Evolutionary conservation across 92 coral and sea anemone genomes (phyloP), one percentile per base, ranked within the genome.

Genomic region (Epizoanthus illoricatus): DNA sequence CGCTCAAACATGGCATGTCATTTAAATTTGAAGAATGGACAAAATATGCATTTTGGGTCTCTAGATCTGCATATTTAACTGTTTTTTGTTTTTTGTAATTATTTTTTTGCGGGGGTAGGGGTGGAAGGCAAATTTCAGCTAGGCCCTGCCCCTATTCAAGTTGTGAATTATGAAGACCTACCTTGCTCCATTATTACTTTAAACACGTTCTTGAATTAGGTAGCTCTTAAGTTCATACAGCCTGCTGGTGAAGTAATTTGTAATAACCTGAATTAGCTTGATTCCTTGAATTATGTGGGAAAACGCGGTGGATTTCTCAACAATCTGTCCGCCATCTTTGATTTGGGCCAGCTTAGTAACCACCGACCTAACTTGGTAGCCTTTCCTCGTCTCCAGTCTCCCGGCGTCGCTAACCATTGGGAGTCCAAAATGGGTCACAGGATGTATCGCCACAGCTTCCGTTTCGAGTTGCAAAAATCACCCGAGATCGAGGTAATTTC

Each of bases 341-440:
- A 18, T 49, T 28, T 78, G n/a, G 20, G 62, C 19, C 8, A 9
- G 56, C 62, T 11, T 39, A 19, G 16, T 40, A 21, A 21, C 54
- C 57, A 33, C 58, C 56, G 56, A 49, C 15, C 13, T 49, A 9
- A 45, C 82, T 78, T 78, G 49, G 82, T 43, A 43, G 23, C 82
- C 82, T 54, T 19, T 63, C 54, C 81, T 40, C 8, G 15, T n/a
- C 12, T 18, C 82, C 82, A 78, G 82, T n/a, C 69, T 61, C 82
- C 82, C 71, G 13, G 21, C 71, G 45, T 61, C 69, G 20, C 45
- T 17, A 61, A 15, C 57, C 15, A 47, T 16, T 42, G 4, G 7
- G 61, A 62, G 81, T 60, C 81, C 71, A 78, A 63, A 78, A 78
- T 78, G 82, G n/a, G 71, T 78, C 82, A 62, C 71, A 78, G 43